phyloP scores from a whole-genome alignment of 1,140 invertebrate species.

The Heliconius eleuchia region DNA sequence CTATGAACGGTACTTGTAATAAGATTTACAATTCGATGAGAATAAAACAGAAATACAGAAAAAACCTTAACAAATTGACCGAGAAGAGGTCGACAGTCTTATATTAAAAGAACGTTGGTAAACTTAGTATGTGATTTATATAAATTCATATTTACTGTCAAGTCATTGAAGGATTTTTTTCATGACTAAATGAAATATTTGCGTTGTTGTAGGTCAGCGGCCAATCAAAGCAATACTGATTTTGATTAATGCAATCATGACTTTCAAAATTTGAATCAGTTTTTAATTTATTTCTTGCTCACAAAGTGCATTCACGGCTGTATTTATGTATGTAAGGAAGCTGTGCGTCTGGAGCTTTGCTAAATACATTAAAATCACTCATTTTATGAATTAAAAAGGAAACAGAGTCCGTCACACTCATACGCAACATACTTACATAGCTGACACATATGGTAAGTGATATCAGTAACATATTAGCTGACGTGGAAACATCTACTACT shows the following conservation, averaged over 20 bases:
- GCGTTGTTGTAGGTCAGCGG: slow-evolving; percentile 25
- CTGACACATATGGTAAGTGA: no score
- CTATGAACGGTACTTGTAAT: no score
- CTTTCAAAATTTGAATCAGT: slow-evolving; percentile 17
- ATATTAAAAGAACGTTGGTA: background rate
- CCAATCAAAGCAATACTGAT: slow-evolving; percentile 25
- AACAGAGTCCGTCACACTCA: no score
- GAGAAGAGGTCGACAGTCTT: background rate
- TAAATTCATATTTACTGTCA: background rate
- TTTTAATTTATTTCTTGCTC: slow-evolving; percentile 13
- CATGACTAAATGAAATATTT: slow-evolving; percentile 9
- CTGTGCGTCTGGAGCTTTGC: background rate
- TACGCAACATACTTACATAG: no score
- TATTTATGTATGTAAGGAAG: background rate
- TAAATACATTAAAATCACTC: background rate
- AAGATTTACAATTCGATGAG: no score
- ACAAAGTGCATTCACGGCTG: background rate
- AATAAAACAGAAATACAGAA: no score
- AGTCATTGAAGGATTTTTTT: slow-evolving; percentile 11
- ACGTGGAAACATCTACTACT: background rate
- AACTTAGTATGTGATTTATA: background rate
- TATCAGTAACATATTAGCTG: no score
- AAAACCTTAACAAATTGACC: background rate
- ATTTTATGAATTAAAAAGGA: background rate
- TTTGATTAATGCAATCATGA: slow-evolving; percentile 16